phyloP scores from a whole-genome alignment of 2,797 vertebrate species.

The Malurus splendens region DNA sequence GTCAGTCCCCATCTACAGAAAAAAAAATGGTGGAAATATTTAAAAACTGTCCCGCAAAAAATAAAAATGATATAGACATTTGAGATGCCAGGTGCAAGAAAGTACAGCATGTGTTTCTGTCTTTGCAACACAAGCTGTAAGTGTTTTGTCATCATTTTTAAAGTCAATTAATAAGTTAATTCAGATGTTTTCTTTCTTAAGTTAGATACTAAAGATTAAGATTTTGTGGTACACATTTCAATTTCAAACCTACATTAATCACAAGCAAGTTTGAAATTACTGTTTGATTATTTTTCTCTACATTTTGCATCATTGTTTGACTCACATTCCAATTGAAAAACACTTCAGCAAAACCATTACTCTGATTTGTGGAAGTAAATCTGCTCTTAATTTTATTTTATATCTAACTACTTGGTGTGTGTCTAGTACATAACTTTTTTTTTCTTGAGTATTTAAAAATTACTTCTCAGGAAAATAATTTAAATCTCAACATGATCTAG shows the following conservation, averaged over 20 bases:
- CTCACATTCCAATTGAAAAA: background rate
- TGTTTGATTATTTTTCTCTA: background rate
- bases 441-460: background rate
- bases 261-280: background rate
- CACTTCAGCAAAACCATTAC: background rate
- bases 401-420: background rate
- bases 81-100: background rate
- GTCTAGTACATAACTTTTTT: background rate
- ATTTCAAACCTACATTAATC: background rate
- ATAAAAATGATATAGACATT: background rate
- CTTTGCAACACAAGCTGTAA: background rate
- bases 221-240: fast-evolving
- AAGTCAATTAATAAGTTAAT: background rate
- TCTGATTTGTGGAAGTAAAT: background rate
- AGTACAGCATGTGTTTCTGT: background rate
- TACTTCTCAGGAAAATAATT: background rate
- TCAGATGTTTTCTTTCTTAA: background rate
- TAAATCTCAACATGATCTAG: background rate
- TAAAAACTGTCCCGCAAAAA: background rate
- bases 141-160: background rate
- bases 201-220: background rate
- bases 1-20: background rate
- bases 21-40: background rate
- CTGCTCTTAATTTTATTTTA: background rate
- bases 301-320: background rate